Evolutionary conservation across 2,113 vertebrate genomes (phyloP), one percentile per base, ranked within the genome.

Genomic region (Chloebia gouldiae): DNA sequence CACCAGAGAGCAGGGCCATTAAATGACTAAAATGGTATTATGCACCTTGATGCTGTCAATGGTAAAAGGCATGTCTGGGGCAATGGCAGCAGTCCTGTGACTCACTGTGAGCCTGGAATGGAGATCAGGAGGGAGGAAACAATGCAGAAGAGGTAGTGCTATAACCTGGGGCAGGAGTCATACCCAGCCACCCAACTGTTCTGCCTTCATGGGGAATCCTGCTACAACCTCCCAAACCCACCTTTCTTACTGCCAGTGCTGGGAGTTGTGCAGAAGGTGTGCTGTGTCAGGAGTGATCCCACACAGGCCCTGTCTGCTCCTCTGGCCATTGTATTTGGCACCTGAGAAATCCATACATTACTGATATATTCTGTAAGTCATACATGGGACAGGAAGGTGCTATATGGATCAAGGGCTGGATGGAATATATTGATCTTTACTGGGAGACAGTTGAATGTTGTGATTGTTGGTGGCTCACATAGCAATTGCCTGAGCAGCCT

Each of bases 301-400:
- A 22, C 35, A 33, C 15, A 39, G n/a, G 7, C 25, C 20, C 31
- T 75, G 25, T 77, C 50, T 61, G 30, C 56, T 75, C 61, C 8
- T 11, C 8, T 59, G n/a, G 15, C 20, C 14, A 11, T 30, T 27
- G 20, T 35, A 65, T 56, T 65, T 40, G 64, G 37, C 44, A 27
- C 13, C 22, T 8, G 11, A 82, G 20, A 79, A 70, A 47, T 25
- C 13, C 0, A 0, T 15, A 31, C 1, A 0, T 27, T 81, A 24
- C 86, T 81, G 30, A 24, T 18, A n/a, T 20, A 68, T 64, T 42
- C 28, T 79, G 35, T 45, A 86, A 50, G 8, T 63, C 59, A 13
- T 53, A 25, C 63, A 53, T 84, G n/a, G 40, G 50, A 65, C 56
- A 60, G 33, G 10, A 73, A 64, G 66, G 10, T 5, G 70, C 56